Conservation (phyloP, 2,797 vertebrate genomes). For the Todus mexicanus region DNA sequence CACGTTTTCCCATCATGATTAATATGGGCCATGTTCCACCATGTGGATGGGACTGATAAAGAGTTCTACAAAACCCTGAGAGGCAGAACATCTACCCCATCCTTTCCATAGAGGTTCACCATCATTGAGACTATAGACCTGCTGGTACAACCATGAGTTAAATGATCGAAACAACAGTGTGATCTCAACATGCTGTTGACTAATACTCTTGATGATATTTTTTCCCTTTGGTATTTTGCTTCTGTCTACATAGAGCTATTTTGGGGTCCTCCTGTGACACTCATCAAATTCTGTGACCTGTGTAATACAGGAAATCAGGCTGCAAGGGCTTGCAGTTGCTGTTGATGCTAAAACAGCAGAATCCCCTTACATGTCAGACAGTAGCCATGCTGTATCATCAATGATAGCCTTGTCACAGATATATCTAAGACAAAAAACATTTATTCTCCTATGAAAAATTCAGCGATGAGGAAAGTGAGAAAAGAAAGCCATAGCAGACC, state of each 20-base stretch:
- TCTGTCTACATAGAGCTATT: background rate
- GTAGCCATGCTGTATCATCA: background rate
- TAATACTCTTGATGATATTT: background rate
- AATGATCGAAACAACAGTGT: background rate
- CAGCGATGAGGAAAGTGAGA: background rate
- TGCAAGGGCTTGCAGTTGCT: background rate
- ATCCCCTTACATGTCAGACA: background rate
- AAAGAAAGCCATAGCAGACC: background rate
- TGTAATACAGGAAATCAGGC: constrained; percentile 15
- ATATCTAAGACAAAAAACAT: background rate
- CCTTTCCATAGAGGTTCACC: background rate
- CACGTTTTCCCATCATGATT: background rate
- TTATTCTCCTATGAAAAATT: background rate
- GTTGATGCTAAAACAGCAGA: background rate
- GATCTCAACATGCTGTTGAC: background rate
- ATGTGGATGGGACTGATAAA: background rate
- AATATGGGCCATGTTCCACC: background rate
- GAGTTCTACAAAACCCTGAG: background rate
- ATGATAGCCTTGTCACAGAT: background rate
- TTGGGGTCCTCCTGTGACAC: background rate
- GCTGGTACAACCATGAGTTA: background rate
- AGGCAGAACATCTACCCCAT: background rate
- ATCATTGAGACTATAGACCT: background rate
- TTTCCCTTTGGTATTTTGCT: constrained; percentile 1
- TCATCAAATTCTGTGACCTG: constrained; percentile 25